Conservation (phyloP, 1,140 invertebrate species). For the Cotesia glomerata region DNA sequence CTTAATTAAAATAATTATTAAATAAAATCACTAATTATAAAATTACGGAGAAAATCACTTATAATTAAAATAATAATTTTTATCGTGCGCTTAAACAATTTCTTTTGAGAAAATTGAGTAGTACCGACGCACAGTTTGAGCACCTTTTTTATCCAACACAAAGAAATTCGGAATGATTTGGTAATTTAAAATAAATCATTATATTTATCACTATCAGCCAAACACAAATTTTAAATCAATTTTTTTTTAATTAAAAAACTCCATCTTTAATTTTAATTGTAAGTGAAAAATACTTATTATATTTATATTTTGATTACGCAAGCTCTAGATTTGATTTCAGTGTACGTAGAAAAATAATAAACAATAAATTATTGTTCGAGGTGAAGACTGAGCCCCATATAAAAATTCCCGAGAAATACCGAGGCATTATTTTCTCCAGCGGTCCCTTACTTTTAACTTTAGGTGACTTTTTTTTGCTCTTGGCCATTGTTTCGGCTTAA, state of each 20-base stretch:
- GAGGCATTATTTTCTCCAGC: slow-evolving; percentile 15
- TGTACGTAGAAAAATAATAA: neutral
- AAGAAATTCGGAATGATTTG: neutral
- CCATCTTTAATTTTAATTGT: no score
- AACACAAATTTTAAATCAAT: no score
- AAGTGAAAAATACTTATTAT: neutral
- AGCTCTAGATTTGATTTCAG: neutral
- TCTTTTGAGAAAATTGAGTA: no score
- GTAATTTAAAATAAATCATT: neutral
- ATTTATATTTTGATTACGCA: slow-evolving; percentile 4
- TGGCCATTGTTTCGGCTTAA: slow-evolving; percentile 21
- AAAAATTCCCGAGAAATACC: neutral
- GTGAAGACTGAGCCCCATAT: neutral
- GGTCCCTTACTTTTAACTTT: neutral
- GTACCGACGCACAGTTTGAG: no score
- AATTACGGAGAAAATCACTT: no score
- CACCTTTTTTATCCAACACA: no score
- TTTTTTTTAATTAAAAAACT: no score
- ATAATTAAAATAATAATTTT: no score
- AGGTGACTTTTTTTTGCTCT: neutral
- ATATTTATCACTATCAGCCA: no score
- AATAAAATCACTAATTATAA: no score
- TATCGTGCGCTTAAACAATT: no score
- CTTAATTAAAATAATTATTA: no score
- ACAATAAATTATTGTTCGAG: neutral